Evolutionary conservation across 2,797 vertebrate species (phyloP), one percentile per base, ranked within the genome.

Genomic region (Dendrocincla tyrannina): DNA sequence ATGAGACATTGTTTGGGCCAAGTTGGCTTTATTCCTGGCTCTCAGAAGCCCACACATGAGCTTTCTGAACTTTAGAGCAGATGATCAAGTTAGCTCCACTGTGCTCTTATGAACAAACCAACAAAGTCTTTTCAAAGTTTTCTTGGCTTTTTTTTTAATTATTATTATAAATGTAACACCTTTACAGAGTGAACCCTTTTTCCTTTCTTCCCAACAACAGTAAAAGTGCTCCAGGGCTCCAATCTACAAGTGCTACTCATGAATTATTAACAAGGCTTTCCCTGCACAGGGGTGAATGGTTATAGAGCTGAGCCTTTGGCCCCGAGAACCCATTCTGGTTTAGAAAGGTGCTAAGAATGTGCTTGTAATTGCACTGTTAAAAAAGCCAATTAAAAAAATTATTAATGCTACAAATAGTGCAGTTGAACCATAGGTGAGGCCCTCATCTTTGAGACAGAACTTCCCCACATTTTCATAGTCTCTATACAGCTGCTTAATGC

Each of bases 11-110:
- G 9, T 66, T 94, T 58, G 53, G 89, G 72, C 91, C 85, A 86
- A 69, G 77, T 0, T 96, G 88, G 80, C 86, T 95, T 88, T 74
- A 37, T 42, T 94, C 63, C 90, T 93, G 82, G 17, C 28, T 81
- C 63, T 82, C 63, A 70, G 75, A 70, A 94, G 80, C 52, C 88
- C 92, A 91, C 88, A 85, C 59, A 2, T 35, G 79, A 88, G 66
- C 49, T 60, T 60, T 87, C 74, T 87, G 59, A 86, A 56, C 88
- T 49, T 69, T 3, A 70, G 63, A 81, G 80, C 39, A 70, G 62
- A 63, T 33, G 47, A 90, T 56, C 62, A 39, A 50, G 50, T 88
- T 90, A 84, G 63, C 11, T 90, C 46, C 7, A 2, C 32, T 76
- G 42, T 52, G 37, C 50, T 75, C 27, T 69, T 88, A 49, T 2